Percentiles rank a stretch among this genome's conserved stretches.
Conservation (phyloP, 2,113 vertebrate species). For the Steatornis caripensis region DNA sequence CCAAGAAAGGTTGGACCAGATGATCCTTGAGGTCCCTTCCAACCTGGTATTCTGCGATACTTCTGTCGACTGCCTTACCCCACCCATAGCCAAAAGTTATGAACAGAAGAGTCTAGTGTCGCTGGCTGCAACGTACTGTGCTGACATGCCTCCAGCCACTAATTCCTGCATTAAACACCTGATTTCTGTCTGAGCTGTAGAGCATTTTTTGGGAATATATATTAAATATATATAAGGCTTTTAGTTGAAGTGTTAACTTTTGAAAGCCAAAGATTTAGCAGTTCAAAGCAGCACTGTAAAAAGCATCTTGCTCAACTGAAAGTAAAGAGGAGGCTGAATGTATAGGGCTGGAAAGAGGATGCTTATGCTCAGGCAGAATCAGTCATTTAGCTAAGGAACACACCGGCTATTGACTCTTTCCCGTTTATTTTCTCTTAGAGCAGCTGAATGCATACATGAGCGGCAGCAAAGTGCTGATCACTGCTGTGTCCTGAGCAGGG, state of each 20-base stretch:
- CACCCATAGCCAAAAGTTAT: not conserved
- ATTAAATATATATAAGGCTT: not conserved
- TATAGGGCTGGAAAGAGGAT: not conserved
- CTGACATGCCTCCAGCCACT: not conserved
- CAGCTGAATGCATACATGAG: not conserved
- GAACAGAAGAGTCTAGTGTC: not conserved
- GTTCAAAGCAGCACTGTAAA: not conserved
- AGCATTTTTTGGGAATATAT: not conserved
- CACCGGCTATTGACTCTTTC: not conserved
- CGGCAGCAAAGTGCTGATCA: not conserved
- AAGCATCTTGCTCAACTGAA: not conserved
- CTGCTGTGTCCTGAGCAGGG: not conserved
- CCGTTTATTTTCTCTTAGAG: not conserved
- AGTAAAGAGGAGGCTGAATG: not conserved
- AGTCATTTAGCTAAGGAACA: not conserved
- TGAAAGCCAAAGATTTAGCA: not conserved
- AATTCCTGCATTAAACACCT: not conserved
- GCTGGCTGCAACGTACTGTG: too few relatives aligned
- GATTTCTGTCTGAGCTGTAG: not conserved
- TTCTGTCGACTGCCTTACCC: not conserved
- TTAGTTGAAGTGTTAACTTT: not conserved
- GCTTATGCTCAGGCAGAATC: not conserved
- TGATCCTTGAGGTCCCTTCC: not conserved
- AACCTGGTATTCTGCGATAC: not conserved
- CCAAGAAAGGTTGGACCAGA: not conserved